These are phyloP conservation scores for Gerris lacustris DNA, from an alignment of 2,888 invertebrate genomes.

Conservation along the genomic window DNA sequence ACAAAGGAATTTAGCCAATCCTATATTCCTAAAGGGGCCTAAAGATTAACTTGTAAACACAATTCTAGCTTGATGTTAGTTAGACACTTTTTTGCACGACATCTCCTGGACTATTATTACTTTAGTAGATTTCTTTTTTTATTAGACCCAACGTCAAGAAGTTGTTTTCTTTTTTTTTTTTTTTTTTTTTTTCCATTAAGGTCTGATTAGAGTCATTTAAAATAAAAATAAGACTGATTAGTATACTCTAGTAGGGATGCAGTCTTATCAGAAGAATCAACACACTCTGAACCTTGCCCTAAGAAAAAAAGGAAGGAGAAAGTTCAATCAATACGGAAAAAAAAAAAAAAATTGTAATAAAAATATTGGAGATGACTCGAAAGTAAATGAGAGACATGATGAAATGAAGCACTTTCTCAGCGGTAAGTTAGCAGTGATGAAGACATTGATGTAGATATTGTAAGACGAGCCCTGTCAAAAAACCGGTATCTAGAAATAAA, in stretches of 20 bases:
- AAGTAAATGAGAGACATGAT: background rate
- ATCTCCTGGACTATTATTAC: too few species aligned
- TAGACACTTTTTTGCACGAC: too few species aligned
- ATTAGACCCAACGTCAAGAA: too few species aligned
- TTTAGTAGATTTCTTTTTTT: background rate
- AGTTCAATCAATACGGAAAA: background rate
- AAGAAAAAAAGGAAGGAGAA: background rate
- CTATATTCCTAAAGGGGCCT: too few species aligned
- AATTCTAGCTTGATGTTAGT: too few species aligned
- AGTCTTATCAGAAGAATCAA: constrained; percentile 1
- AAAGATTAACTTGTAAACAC: too few species aligned
- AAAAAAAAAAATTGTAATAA: background rate
- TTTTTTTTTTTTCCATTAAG: too few species aligned
- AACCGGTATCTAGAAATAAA: constrained; percentile 7
- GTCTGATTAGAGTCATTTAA: too few species aligned
- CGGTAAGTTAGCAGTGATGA: too few species aligned
- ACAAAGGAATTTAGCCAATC: too few species aligned
- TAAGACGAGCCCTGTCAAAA: constrained; percentile 8
- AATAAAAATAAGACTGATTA: too few species aligned
- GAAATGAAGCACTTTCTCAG: constrained; percentile 1
- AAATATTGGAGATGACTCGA: constrained; percentile 1
- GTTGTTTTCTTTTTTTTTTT: too few species aligned
- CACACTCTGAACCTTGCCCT: constrained; percentile 2
- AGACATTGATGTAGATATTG: constrained; percentile 15
- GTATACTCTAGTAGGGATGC: constrained; percentile 2